Base-by-base conservation (phyloP, 2,888 invertebrate genomes). In the Drosophila neonasuta region DNA sequence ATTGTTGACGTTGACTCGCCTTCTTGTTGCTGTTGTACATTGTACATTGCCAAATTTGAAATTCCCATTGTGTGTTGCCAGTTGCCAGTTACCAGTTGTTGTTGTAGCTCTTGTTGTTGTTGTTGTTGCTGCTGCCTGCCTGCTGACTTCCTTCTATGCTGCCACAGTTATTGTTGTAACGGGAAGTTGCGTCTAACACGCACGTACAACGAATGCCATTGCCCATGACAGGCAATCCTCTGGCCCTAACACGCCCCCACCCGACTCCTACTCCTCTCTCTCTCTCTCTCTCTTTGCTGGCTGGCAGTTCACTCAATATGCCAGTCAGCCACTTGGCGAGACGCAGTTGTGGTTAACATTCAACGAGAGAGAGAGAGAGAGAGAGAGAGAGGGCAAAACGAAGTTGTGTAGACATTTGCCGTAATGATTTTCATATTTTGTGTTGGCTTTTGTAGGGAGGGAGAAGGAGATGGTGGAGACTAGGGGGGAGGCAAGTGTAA, bases 371-470 rank as follows among this genome's bases (percentile, higher is more conserved):
- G 20, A 17, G 17, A 13, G 13, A 13, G 39, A 9, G 9, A n/a
- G 13, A 1, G 1, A 2, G 20, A 5, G 34, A 2, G 29, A 34
- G 44, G 9, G n/a, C 8, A 0, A 15, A 32, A 9, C 34, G n/a
- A 17, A 42, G 36, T 61, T 71, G 36, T 57, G 58, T 54, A 64
- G 65, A 57, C 52, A 64, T 68, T 80, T 80, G 74, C 69, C 61
- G 58, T 79, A 81, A 84, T 81, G 80, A 81, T 80, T 84, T 84
- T 80, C 84, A 80, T 83, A 80, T 83, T 83, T 83, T 71, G 66
- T 74, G 67, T 41, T 60, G 44, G 56, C 49, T 34, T 32, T 11
- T 5, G 2, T 11, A 15, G 9, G 5, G 32, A 2, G 15, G 1
- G 30, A 11, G 4, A 11, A 10, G 10, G 34, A 11, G 10, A 24